A percentile compares a stretch with the other conserved stretches of the same genome.
phyloP scores from a whole-genome alignment of 1,140 invertebrate genomes.

The Saxidomus purpurata region DNA sequence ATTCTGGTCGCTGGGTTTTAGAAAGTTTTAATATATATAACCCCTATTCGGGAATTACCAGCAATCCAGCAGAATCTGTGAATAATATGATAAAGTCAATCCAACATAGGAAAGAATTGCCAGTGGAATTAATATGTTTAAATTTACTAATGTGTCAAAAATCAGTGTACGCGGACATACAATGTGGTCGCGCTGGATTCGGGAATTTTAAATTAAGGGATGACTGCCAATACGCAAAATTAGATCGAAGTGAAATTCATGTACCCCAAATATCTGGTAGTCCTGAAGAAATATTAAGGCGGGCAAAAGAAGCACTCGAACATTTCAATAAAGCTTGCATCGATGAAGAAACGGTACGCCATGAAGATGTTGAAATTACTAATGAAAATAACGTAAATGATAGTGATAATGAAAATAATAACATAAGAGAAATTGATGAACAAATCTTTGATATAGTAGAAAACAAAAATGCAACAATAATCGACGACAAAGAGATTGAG shows the following conservation, averaged over 20 bases:
- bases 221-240: neutral
- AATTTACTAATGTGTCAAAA: slow-evolving; percentile 16
- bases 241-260: neutral
- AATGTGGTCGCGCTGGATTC: slow-evolving; percentile 22
- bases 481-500: neutral
- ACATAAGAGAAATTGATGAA: too few species aligned
- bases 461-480: too few species aligned
- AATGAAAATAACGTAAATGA: neutral
- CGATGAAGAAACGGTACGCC: too few species aligned
- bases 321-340: too few species aligned
- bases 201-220: neutral
- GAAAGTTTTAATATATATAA: neutral
- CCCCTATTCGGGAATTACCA: neutral
- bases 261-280: neutral
- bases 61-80: neutral
- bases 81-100: slow-evolving; percentile 37
- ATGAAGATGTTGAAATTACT: too few species aligned
- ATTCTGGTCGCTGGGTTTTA: slow-evolving; percentile 14
- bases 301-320: too few species aligned
- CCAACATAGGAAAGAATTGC: neutral
- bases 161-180: neutral
- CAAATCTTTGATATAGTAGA: too few species aligned
- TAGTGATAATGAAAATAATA: neutral
- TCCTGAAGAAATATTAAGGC: too few species aligned
- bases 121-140: slow-evolving; percentile 11